These are phyloP conservation scores for Knipowitschia caucasica DNA, from an alignment of 2,797 vertebrate genomes.

Conservation along the genomic window DNA sequence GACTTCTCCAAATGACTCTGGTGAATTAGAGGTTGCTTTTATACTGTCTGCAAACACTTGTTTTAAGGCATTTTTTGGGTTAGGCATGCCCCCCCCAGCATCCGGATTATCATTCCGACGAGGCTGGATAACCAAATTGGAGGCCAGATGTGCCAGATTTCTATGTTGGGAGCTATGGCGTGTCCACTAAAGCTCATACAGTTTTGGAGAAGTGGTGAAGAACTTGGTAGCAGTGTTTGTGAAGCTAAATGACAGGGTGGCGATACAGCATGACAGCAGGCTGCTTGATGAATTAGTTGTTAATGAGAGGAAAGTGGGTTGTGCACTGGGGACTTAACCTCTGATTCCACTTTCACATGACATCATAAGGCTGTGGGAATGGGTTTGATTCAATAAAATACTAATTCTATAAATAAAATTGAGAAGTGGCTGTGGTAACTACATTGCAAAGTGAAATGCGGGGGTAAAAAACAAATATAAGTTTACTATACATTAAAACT, in stretches of 20 bases:
- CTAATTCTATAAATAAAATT: background rate
- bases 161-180: conserved; percentile 36
- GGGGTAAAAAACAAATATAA: no score
- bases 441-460: no score
- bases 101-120: conserved; percentile 1
- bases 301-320: conserved; percentile 63
- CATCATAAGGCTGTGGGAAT: conserved; percentile 30
- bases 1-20: conserved; percentile 45
- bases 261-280: conserved; percentile 38
- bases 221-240: conserved; percentile 32
- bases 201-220: conserved; percentile 26
- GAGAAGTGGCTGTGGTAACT: no score
- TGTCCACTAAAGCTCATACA: conserved; percentile 32
- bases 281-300: conserved; percentile 56
- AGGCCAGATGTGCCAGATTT: conserved; percentile 42
- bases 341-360: conserved; percentile 32
- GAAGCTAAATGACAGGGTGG: conserved; percentile 61
- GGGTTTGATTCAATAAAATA: background rate
- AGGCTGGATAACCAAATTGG: conserved; percentile 15
- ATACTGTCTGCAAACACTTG: conserved; percentile 29
- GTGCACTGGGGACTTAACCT: conserved; percentile 35
- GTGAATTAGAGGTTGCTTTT: conserved; percentile 32
- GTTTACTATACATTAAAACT: no score
- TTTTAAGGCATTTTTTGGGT: conserved; percentile 22
- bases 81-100: conserved; percentile 11